Evolutionary conservation across 2,888 invertebrate species (phyloP).

Genomic region (Amiota communis): DNA sequence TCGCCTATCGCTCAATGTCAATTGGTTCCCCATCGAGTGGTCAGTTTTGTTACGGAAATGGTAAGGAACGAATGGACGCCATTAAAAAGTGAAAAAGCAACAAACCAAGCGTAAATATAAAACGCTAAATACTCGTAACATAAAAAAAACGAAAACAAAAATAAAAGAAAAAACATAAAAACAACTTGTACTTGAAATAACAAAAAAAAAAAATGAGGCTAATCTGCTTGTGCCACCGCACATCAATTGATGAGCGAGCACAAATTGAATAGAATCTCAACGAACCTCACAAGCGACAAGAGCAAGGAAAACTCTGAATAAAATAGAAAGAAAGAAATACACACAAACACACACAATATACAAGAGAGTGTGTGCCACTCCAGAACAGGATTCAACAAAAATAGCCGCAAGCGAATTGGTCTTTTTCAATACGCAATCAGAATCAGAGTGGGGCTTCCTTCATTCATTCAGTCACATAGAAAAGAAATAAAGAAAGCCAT

Average conservation of each 20-base stretch:
- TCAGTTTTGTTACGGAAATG: neutral
- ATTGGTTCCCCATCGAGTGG: no score
- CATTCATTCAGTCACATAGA: neutral
- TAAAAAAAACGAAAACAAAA: neutral
- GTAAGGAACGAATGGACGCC: neutral
- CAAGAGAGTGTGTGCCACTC: no score
- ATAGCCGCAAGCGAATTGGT: no score
- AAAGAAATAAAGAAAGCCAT: neutral
- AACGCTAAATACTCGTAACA: neutral
- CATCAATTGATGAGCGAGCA: conserved; percentile 4
- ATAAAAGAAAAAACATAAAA: neutral
- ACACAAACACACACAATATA: no score
- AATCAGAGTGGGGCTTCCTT: neutral
- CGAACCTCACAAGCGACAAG: neutral
- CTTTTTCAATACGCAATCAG: neutral
- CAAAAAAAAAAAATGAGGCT: conserved; percentile 4
- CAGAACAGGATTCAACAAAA: no score
- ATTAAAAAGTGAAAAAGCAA: neutral
- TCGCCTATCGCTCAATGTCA: no score
- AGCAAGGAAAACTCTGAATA: neutral
- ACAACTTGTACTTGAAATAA: neutral
- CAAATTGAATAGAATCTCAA: conserved; percentile 13
- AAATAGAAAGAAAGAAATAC: neutral
- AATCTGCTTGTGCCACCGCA: conserved; percentile 13
- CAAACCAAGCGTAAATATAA: conserved; percentile 14